These are phyloP conservation scores for Nephrotoma flavescens DNA, from an alignment of 2,888 invertebrate species.

Conservation along the genomic window DNA sequence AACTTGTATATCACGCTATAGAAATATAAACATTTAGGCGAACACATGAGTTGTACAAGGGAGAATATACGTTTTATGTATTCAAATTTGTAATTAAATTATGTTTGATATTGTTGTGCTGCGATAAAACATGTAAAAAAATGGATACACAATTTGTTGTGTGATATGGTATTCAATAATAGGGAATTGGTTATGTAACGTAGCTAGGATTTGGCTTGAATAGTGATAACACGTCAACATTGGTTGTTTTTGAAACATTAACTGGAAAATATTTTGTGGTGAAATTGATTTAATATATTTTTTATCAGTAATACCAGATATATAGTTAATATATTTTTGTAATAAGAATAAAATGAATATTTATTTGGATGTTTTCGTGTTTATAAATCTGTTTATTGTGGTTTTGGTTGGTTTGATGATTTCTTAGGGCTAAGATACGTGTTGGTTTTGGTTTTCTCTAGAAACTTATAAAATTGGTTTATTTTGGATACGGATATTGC, in stretches of 20 bases:
- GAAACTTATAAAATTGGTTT: not conserved
- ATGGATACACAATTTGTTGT: not conserved
- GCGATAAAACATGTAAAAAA: not conserved
- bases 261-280: not conserved
- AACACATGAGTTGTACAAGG: not conserved
- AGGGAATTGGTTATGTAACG: not conserved
- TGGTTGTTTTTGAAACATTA: not conserved
- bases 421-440: no score
- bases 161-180: not conserved
- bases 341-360: not conserved
- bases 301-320: no score
- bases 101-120: not conserved
- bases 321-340: not conserved
- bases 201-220: not conserved
- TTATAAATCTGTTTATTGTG: not conserved
- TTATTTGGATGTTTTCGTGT: no score
- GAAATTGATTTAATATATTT: not conserved
- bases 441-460: not conserved
- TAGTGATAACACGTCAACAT: not conserved
- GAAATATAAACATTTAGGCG: not conserved
- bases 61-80: not conserved
- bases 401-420: not conserved
- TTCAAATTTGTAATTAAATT: not conserved
- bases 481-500: not conserved
- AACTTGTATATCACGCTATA: not conserved